phyloP scores from a whole-genome alignment of 1,140 invertebrate genomes.

The Ephestia elutella region DNA sequence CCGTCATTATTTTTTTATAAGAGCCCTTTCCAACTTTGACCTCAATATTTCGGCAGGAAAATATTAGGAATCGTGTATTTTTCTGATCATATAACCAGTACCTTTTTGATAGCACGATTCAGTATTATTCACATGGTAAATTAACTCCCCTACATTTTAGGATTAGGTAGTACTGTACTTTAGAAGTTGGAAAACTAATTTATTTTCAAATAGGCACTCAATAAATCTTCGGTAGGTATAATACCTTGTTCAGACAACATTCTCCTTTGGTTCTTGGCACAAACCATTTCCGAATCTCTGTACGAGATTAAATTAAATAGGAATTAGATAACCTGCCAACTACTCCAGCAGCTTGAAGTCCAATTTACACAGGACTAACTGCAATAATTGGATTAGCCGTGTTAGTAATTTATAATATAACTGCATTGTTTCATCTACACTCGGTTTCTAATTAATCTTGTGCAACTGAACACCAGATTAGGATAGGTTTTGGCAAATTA shows the following conservation, averaged over 20 bases:
- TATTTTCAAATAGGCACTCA: too few relatives aligned
- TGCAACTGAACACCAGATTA: background rate
- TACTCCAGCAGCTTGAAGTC: background rate
- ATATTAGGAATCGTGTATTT: too few relatives aligned
- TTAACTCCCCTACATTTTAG: too few relatives aligned
- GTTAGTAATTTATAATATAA: background rate
- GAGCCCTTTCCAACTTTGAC: too few relatives aligned
- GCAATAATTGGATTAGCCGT: conserved; percentile 1
- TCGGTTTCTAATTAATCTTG: background rate
- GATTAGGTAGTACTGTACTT: too few relatives aligned
- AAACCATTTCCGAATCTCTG: background rate
- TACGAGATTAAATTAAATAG: conserved; percentile 1
- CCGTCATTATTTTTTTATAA: too few relatives aligned
- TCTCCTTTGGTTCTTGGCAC: background rate
- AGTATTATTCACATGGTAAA: too few relatives aligned
- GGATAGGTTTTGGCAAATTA: background rate
- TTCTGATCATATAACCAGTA: too few relatives aligned
- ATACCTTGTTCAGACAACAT: background rate
- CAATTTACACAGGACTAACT: conserved; percentile 1
- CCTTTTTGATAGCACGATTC: too few relatives aligned
- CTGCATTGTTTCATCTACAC: background rate
- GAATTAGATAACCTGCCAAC: conserved; percentile 3
- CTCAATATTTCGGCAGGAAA: too few relatives aligned
- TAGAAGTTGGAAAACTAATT: too few relatives aligned
- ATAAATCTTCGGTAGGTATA: too few relatives aligned